Base-by-base conservation (phyloP, 1,140 invertebrate genomes). In the Apis dorsata region DNA sequence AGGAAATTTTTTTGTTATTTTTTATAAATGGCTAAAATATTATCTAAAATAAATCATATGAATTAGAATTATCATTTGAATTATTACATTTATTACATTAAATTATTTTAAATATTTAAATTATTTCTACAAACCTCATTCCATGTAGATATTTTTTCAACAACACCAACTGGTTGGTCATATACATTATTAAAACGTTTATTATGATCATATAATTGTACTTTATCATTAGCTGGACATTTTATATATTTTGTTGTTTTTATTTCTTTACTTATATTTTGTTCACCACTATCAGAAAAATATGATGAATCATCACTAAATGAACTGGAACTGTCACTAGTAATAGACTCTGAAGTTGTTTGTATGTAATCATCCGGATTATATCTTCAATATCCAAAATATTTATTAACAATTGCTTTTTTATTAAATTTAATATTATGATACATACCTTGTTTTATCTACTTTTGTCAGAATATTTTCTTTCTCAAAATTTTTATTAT, bases 231-330 rank as follows among this genome's bases (percentile, higher is more conserved):
- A 44, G n/a, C 74, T 53, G 84, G 53, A 44, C 90, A 86, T 75
- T 71, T 84, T 28, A 74, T 70, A 75, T 85, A 84, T 53, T 81
- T 92, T 49, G 87, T 62, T 34, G 68, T 85, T 90, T 79, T 91
- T 12, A 17, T 85, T 89, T 83, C 91, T 15, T 24, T 57, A 51
- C 19, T 71, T 28, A 86, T 65, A 71, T 78, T 65, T 79, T 89
- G 80, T 79, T 91, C 89, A 17, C 83, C 51, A 79, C 24, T 84
- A 66, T 92, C 91, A 51, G 92, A 93, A 83, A 92, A 93, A 85
- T 93, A 92, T 51, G 92, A 93, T 9, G 93, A 94, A 88, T 94
- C 92, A 15, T 93, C 91, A 73, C 93, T 94, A 57, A 88, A 88
- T 17, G 91, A 91, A 74, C 81, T 91, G 49, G 87, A 86, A 71